Evolutionary conservation across 1,140 invertebrate genomes (phyloP).

Genomic region (Dendrolimus punctatus): DNA sequence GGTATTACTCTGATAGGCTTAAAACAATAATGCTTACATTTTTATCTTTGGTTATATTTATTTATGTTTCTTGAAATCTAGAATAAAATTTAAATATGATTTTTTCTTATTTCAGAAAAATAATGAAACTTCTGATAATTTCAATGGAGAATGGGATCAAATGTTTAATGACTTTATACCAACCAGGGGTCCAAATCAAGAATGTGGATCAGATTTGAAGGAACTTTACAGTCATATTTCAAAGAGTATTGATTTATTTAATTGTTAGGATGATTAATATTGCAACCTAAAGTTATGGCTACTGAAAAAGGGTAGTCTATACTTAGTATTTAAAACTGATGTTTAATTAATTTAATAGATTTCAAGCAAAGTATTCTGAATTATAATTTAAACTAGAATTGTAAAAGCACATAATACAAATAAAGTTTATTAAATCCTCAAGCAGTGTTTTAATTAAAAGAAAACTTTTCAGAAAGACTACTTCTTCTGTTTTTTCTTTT

Average conservation of each 20-base stretch:
- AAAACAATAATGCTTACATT: no score
- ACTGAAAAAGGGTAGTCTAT: no score
- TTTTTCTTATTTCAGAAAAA: slow-evolving; percentile 36
- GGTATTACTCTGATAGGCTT: no score
- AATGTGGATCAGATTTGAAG: slow-evolving; percentile 58
- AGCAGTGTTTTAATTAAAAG: slow-evolving; percentile 39
- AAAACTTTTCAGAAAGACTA: slow-evolving; percentile 65
- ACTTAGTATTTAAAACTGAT: no score
- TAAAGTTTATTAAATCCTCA: slow-evolving; percentile 25
- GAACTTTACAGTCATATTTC: slow-evolving; percentile 65
- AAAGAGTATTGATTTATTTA: slow-evolving; percentile 61
- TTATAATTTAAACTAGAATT: no score
- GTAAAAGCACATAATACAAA: neutral
- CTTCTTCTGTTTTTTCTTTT: slow-evolving; percentile 98
- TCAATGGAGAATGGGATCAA: slow-evolving; percentile 65
- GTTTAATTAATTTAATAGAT: no score
- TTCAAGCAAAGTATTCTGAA: no score
- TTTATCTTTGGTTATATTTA: no score
- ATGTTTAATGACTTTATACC: slow-evolving; percentile 63
- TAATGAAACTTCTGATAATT: slow-evolving; percentile 39
- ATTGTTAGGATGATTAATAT: slow-evolving; percentile 28
- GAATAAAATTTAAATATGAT: neutral
- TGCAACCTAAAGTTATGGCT: no score
- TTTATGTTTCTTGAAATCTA: neutral
- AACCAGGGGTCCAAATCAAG: slow-evolving; percentile 48